Evolutionary conservation across 2,113 vertebrate genomes (phyloP), one percentile per base, ranked within the genome.

Genomic region (Cercopithecus mona): DNA sequence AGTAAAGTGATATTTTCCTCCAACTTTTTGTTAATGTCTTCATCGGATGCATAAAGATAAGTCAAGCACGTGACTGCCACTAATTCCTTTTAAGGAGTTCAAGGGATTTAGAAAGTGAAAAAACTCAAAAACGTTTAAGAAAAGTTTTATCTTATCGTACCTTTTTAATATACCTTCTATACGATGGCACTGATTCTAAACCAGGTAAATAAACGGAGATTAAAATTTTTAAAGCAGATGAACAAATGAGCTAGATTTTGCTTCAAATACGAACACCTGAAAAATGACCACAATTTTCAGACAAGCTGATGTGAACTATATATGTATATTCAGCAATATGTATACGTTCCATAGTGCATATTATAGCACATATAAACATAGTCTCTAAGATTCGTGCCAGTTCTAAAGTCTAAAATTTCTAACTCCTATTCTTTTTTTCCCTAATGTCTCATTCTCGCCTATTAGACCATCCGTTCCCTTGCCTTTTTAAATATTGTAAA

Each of bases 321-420:
- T 57, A n/a, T 1, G 25, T 4, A 82, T 4, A 83, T 38, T 55
- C 23, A 59, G 8, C 61, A 38, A 73, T 16, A 40, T 23, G 10
- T 5, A 52, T 27, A 57, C 5, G 40, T 35, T 55, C 35, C 27
- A 18, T 13, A 88, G 45, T 27, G 23, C 0, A 5, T 13, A n/a
- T 82, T 35, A 80, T 0, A 48, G 8, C 35, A 57, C 27, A 4
- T 45, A 75, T 5, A 80, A 48, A 45, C 3, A 64, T 2, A 45
- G 8, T 52, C 20, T 94, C 35, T 64, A 66, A 68, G 20, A 40
- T 22, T 70, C 10, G 2, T 90, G 78, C 38, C 52, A 73, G 13
- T 30, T 96, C 59, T 92, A 70, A 92, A 90, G 90, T 43, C 35
- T 92, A 43, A 68, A 43, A 68, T 25, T 82, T 97, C 10, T 43